phyloP scores from a whole-genome alignment of 2,797 vertebrate genomes.

The Eleutherodactylus coqui region DNA sequence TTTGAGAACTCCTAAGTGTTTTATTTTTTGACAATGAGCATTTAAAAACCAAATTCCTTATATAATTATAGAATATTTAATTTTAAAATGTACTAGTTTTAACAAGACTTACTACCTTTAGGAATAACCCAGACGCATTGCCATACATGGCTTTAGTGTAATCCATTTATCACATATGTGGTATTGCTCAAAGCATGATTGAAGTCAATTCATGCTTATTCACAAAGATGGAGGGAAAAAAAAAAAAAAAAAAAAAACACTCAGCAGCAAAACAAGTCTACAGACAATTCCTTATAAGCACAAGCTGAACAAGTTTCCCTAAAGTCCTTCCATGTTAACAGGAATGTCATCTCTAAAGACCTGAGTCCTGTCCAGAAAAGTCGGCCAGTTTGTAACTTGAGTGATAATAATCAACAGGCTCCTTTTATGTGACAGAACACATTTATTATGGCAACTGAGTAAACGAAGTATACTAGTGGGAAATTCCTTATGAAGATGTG shows the following conservation, averaged over 20 bases:
- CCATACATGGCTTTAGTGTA: no score
- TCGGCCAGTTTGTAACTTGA: background rate
- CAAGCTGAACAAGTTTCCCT: background rate
- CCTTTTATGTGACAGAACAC: background rate
- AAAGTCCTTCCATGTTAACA: background rate
- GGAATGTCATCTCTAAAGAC: background rate
- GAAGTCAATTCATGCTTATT: background rate
- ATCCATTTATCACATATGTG: no score
- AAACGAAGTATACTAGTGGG: background rate
- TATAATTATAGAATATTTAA: no score
- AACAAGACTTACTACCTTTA: no score
- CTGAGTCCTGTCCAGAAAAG: background rate
- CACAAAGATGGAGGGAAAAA: background rate
- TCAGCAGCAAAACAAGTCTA: background rate
- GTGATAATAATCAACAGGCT: background rate
- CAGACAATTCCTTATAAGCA: background rate
- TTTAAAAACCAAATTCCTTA: no score
- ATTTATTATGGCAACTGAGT: background rate
- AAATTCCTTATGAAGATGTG: background rate
- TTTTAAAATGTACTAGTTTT: no score
- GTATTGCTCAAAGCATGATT: background rate
- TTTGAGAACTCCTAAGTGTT: no score
- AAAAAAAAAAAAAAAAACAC: no score
- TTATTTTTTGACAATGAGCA: no score
- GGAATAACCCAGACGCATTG: no score